Base-by-base conservation (phyloP, 2,797 vertebrate genomes). In the Simalia tracyae region DNA sequence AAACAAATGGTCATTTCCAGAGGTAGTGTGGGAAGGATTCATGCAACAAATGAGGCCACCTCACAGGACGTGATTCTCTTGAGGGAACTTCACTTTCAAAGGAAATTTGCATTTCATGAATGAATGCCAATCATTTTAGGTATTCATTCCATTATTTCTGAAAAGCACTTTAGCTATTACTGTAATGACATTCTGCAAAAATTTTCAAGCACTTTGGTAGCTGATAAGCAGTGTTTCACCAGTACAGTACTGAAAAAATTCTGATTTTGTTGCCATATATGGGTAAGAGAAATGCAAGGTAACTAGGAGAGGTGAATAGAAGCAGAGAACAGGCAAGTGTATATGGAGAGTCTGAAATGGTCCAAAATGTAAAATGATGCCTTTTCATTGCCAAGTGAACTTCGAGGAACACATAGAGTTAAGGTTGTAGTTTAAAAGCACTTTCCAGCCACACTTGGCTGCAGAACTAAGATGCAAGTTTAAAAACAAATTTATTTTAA, bases 121-220 rank as follows among this genome's bases (percentile, higher is more conserved):
- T 42, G 60, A 60, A 88, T 88, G 68, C 26, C 85, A 84, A 46
- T 84, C 89, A 84, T 72, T 90, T 84, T 60, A 88, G 89, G 54
- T 17, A 90, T 88, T 88, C 84, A 84, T 93, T 76, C 56, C 86
- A 64, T 84, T 88, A 54, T 50, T 56, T 66, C 72, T 88, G 86
- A 89, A 88, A 88, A 84, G 89, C 89, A 93, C 85, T 90, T 90
- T 87, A 59, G 60, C 61, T 64, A 93, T 90, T 93, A 90, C 63
- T 84, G n/a, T 88, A 93, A 93, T 93, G 54, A 88, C 72, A 84
- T 93, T 93, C 85, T 28, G 31, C 68, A 92, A 90, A 42, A 24
- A 66, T 90, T 81, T 90, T 72, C 72, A 68, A 81, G 92, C 86
- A 88, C n/a, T 46, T 92, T 57, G 56, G n/a, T 84, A 36, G 72